Evolutionary conservation across 2,797 vertebrate genomes (phyloP).

Genomic region (Cyprinella venusta): DNA sequence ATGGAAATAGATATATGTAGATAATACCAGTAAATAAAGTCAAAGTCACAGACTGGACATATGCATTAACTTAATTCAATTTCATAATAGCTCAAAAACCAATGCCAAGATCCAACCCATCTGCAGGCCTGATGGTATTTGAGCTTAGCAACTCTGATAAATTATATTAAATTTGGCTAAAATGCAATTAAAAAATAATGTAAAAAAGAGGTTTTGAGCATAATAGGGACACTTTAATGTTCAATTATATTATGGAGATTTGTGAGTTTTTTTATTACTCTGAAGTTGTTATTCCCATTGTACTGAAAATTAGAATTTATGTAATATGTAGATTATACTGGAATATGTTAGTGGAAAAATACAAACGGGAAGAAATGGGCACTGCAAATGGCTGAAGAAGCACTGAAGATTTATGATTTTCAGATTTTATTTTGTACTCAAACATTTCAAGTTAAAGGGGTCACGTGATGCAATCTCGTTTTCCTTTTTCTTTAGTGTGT

Average conservation of each 20-base stretch:
- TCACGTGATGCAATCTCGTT: no score
- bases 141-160: background rate
- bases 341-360: no score
- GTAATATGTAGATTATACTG: no score
- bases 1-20: slow-evolving; percentile 65
- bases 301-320: background rate
- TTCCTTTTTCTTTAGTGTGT: no score
- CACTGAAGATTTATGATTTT: no score
- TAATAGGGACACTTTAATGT: background rate
- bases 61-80: slow-evolving; percentile 77
- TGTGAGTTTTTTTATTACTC: background rate
- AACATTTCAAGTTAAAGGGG: no score
- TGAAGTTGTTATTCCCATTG: background rate
- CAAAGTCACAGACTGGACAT: slow-evolving; percentile 66
- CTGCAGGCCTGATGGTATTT: slow-evolving; percentile 1
- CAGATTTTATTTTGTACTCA: no score
- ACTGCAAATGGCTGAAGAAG: no score
- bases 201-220: background rate
- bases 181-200: background rate
- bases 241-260: background rate
- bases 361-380: no score
- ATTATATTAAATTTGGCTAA: background rate
- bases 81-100: slow-evolving; percentile 63
- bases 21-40: slow-evolving; percentile 72
- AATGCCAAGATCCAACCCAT: slow-evolving; percentile 65